These are phyloP conservation scores for Calameuta idolon DNA, from an alignment of 2,888 invertebrate genomes.

Conservation along the genomic window DNA sequence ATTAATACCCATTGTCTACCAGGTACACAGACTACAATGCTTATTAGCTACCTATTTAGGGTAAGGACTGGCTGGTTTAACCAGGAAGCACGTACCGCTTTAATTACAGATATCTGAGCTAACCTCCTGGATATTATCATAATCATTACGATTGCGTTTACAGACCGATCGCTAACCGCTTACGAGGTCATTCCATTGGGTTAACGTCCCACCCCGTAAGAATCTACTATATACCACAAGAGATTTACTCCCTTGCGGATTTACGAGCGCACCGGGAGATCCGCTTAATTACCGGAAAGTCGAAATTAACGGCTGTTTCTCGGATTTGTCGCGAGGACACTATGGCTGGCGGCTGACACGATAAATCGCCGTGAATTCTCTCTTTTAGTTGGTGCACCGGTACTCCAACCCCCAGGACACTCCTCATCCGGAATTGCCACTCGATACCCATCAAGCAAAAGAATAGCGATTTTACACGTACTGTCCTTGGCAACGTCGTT, in stretches of 20 bases:
- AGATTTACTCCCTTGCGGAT: conserved; percentile 1
- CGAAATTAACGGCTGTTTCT: conserved; percentile 4
- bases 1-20: not conserved
- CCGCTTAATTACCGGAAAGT: conserved; percentile 5
- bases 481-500: not conserved
- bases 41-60: not conserved
- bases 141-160: conserved; percentile 12
- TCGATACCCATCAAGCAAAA: not conserved
- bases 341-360: not conserved
- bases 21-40: not conserved
- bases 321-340: conserved; percentile 4
- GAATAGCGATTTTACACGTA: not conserved
- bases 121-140: not conserved
- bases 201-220: conserved; percentile 2
- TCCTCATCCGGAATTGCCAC: not conserved
- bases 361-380: not conserved
- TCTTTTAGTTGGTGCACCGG: not conserved
- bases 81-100: conserved; percentile 3
- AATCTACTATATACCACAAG: conserved; percentile 1
- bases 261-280: not conserved
- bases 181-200: not conserved
- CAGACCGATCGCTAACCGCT: conserved; percentile 5
- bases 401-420: not conserved
- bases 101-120: conserved; percentile 10
- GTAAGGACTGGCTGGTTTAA: not conserved